Evolutionary conservation across 2,797 vertebrate genomes (phyloP).

Genomic region (Spinibarbus caldwelli): DNA sequence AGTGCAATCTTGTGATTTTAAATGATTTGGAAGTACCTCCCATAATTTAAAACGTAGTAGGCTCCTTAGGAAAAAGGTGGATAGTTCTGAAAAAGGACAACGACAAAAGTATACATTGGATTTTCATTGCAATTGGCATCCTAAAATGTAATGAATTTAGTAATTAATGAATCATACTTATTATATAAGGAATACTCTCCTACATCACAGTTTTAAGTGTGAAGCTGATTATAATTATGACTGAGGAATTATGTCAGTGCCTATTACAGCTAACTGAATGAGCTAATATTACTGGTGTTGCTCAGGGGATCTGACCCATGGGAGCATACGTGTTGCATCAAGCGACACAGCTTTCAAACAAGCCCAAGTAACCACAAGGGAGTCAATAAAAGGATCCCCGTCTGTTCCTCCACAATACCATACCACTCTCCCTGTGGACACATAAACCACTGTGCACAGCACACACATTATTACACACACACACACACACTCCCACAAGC

Average conservation of each 20-base stretch:
- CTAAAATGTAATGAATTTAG: background rate
- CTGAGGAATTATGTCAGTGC: conserved; percentile 17
- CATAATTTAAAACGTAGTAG: background rate
- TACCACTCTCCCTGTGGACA: conserved; percentile 32
- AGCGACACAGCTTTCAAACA: conserved; percentile 52
- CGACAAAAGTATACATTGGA: background rate
- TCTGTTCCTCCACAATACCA: conserved; percentile 33
- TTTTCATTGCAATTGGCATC: background rate
- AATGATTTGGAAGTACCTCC: background rate
- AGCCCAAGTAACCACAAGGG: conserved; percentile 48
- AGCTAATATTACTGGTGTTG: conserved; percentile 61
- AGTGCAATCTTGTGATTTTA: background rate
- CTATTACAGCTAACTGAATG: conserved; percentile 46
- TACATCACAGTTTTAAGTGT: background rate
- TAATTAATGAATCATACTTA: background rate
- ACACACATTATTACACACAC: conserved; percentile 22
- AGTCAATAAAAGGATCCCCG: conserved; percentile 42
- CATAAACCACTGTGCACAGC: conserved; percentile 23
- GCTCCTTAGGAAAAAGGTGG: background rate
- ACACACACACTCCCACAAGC: background rate
- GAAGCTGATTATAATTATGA: conserved; percentile 28
- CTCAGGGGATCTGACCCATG: conserved; percentile 61
- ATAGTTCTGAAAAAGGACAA: background rate
- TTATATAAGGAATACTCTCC: background rate
- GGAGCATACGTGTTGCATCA: conserved; percentile 52